phyloP scores from a whole-genome alignment of 2,888 invertebrate genomes.

The Cryptophagus acutangulus region DNA sequence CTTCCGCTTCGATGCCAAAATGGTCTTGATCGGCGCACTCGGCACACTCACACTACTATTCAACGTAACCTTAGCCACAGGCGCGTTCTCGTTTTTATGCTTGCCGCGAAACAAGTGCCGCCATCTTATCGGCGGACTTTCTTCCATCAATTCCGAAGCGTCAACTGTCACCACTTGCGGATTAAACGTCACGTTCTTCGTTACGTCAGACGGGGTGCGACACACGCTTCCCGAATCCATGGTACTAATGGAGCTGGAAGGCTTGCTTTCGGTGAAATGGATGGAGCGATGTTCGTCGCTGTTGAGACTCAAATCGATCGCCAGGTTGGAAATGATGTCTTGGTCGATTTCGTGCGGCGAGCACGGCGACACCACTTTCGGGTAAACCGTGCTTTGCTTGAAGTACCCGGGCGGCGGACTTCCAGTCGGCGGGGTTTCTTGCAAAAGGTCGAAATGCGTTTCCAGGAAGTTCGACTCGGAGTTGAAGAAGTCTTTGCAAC shows the following conservation, averaged over 20 bases:
- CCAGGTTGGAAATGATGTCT: conserved; percentile 46
- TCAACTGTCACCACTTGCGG: conserved; percentile 39
- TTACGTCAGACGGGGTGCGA: conserved; percentile 40
- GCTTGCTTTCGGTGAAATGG: conserved; percentile 30
- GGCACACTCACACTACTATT: conserved; percentile 14
- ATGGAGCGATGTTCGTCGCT: conserved; percentile 44
- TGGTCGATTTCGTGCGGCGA: conserved; percentile 41
- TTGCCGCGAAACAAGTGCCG: conserved; percentile 31
- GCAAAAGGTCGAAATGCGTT: conserved; percentile 43
- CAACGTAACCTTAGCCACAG: conserved; percentile 17
- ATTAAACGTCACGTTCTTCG: conserved; percentile 48
- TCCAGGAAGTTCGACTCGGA: conserved; percentile 42
- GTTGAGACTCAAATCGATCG: conserved; percentile 46
- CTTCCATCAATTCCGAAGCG: conserved; percentile 19
- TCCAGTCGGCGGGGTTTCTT: conserved; percentile 23
- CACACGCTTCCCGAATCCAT: conserved; percentile 43
- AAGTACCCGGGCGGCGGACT: conserved; percentile 23
- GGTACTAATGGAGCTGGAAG: conserved; percentile 37
- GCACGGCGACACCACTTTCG: conserved; percentile 28
- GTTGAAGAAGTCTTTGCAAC: conserved; percentile 45
- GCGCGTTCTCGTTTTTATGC: conserved; percentile 10
- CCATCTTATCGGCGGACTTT: conserved; percentile 30
- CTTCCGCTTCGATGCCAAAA: conserved; percentile 24
- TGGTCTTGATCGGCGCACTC: conserved; percentile 30
- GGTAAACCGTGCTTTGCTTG: too few species aligned